Base-by-base conservation (phyloP, 2,888 invertebrate species). In the Idaea aversata region DNA sequence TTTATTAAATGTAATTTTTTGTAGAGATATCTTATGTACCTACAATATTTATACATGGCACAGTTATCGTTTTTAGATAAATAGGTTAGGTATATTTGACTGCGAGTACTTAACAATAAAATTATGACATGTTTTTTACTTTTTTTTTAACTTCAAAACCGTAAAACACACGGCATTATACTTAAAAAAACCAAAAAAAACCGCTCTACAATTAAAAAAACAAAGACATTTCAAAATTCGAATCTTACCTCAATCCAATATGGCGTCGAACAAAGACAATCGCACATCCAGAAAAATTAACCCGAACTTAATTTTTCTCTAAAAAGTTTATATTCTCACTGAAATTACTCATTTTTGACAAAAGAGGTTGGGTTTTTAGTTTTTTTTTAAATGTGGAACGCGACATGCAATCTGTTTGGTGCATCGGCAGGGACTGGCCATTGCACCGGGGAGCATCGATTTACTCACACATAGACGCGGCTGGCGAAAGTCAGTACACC, bases 181-280 rank as follows among this genome's bases (percentile, higher is more conserved):
- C 47, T 34, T 59, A 59, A 15, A 16, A 7, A 60, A 16, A 2
- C 47, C 6, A 47, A 13, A 5, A 63, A 63, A 62, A 25, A 61
- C 60, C 4, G 5, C 34, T 15, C 47, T 34, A 59, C 57, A 63
- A 63, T 61, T 57, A 61, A 64, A 58, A 61, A 5, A 61, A 34
- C 64, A 60, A 61, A 66, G 59, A 47, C 63, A 38, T 67, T 25
- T 66, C 64, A 65, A 72, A 74, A 72, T 65, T 67, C 59, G 38
- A 71, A 68, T 47, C 47, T 47, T 47, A 47, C 47, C 47, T 47
- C 25, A 59, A 59, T 61, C 36, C 34, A 65, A 74, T 63, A 72
- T 69, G 61, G 67, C 83, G 84, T 84, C 80, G 86, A 82, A 77
- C 76, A 62, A 70, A 47, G 47, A 47, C 47, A 47, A 10, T 47